Evolutionary conservation across 2,888 invertebrate genomes (phyloP).

Genomic region (Ochropleura plecta): DNA sequence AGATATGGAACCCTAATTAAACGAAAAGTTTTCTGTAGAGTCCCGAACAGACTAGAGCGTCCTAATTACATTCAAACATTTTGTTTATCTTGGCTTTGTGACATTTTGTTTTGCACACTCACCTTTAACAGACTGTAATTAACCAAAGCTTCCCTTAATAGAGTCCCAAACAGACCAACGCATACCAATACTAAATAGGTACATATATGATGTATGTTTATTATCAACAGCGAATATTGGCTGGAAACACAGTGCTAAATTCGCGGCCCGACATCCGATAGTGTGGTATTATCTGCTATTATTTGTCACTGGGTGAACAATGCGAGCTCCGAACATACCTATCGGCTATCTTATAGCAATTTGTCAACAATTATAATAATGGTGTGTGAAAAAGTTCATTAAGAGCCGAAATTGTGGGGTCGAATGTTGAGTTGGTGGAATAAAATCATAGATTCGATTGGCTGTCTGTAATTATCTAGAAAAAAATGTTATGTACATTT

Average conservation of each 20-base stretch:
- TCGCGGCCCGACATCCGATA: conserved; percentile 87
- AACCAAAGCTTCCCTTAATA: conserved; percentile 20
- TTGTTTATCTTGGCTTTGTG: not conserved
- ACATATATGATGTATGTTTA: conserved; percentile 82
- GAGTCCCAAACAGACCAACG: conserved; percentile 35
- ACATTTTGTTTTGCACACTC: not conserved
- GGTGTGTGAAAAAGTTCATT: conserved; percentile 72
- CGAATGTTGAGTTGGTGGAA: conserved; percentile 38
- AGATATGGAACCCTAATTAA: not conserved
- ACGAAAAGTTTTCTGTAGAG: not conserved
- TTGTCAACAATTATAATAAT: conserved; percentile 83
- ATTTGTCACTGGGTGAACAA: conserved; percentile 89
- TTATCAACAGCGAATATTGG: conserved; percentile 88
- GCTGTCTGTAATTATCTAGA: not conserved
- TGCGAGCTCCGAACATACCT: conserved; percentile 80
- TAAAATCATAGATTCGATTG: conserved; percentile 21
- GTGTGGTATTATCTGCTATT: conserved; percentile 89
- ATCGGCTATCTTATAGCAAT: conserved; percentile 84
- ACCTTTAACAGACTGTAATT: not conserved
- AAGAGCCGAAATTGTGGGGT: conserved; percentile 57
- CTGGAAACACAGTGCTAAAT: conserved; percentile 88
- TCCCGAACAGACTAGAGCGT: not conserved
- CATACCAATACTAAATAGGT: conserved; percentile 44
- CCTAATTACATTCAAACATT: not conserved
- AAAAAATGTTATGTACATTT: too few relatives aligned